These are phyloP conservation scores for Carabus problematicus DNA, from an alignment of 2,888 invertebrate species.

Conservation along the genomic window DNA sequence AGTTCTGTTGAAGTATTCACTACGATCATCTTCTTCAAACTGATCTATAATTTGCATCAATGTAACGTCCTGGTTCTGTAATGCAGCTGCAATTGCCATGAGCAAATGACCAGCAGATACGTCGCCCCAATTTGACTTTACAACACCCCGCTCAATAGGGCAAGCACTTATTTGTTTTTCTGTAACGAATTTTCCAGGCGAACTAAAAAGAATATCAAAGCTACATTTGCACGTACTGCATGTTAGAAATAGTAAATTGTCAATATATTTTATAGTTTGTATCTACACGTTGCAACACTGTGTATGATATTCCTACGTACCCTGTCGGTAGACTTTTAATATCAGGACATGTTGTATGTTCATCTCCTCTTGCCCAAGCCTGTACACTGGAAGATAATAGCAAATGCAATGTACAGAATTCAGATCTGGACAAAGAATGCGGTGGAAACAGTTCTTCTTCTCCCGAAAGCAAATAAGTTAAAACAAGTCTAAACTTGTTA, in stretches of 20 bases:
- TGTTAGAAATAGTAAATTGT: not conserved
- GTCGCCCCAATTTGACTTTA: conserved; percentile 69
- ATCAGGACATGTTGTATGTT: conserved; percentile 62
- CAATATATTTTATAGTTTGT: not conserved
- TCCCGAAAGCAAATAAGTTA: conserved; percentile 67
- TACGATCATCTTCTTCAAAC: conserved; percentile 50
- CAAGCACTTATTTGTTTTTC: conserved; percentile 55
- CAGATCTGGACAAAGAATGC: conserved; percentile 57
- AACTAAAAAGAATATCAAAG: conserved; percentile 8
- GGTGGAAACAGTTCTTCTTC: conserved; percentile 52
- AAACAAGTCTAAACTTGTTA: conserved; percentile 65
- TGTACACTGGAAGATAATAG: conserved; percentile 68
- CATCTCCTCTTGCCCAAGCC: conserved; percentile 67
- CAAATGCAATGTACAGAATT: conserved; percentile 64
- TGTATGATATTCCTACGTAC: no score
- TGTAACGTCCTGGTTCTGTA: conserved; percentile 66
- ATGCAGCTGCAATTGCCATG: conserved; percentile 66
- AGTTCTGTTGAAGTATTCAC: conserved; percentile 37
- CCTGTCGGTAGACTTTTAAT: conserved; percentile 1
- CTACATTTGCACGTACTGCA: not conserved
- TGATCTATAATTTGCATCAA: conserved; percentile 60
- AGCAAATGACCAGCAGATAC: conserved; percentile 67
- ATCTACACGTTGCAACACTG: not conserved
- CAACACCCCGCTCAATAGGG: conserved; percentile 71
- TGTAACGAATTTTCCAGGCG: conserved; percentile 2